Evolutionary conservation across 2,113 vertebrate species (phyloP).

Genomic region (Dipodomys stephensi): DNA sequence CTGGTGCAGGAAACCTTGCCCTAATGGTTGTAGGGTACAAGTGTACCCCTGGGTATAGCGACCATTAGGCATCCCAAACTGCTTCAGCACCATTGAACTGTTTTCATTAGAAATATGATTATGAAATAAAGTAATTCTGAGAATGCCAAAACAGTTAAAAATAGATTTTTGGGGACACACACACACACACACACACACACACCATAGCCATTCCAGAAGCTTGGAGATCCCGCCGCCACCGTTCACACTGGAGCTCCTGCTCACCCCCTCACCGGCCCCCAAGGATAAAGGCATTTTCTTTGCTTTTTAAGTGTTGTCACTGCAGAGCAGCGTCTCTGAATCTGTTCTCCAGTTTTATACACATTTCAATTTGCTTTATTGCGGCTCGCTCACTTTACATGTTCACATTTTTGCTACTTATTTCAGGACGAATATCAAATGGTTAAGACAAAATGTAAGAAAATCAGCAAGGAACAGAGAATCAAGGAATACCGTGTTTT

Average conservation of each 20-base stretch:
- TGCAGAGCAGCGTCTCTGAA: conserved; percentile 20
- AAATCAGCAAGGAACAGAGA: conserved; percentile 53
- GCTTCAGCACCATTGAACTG: conserved; percentile 35
- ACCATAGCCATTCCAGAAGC: too few relatives aligned
- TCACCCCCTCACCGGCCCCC: background rate
- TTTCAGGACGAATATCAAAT: conserved; percentile 24
- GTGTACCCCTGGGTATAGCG: too few relatives aligned
- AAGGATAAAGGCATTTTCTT: conserved; percentile 39
- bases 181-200: too few relatives aligned
- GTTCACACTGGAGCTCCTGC: background rate
- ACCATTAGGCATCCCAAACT: background rate
- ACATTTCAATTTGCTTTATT: background rate
- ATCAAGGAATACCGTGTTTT: conserved; percentile 57
- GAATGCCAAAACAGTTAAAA: conserved; percentile 56
- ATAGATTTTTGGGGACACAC: background rate
- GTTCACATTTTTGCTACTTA: conserved; percentile 15
- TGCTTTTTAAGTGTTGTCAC: conserved; percentile 44
- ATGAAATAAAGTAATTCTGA: conserved; percentile 37
- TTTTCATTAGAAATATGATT: conserved; percentile 42
- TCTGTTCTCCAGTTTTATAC: background rate
- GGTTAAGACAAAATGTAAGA: conserved; percentile 51
- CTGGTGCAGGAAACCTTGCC: conserved; percentile 53
- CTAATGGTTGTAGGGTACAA: background rate
- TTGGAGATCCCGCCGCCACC: too few relatives aligned
- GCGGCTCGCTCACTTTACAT: conserved; percentile 41